Evolutionary conservation across 2,797 vertebrate species (phyloP).

Genomic region (Dicrostonyx torquatus): DNA sequence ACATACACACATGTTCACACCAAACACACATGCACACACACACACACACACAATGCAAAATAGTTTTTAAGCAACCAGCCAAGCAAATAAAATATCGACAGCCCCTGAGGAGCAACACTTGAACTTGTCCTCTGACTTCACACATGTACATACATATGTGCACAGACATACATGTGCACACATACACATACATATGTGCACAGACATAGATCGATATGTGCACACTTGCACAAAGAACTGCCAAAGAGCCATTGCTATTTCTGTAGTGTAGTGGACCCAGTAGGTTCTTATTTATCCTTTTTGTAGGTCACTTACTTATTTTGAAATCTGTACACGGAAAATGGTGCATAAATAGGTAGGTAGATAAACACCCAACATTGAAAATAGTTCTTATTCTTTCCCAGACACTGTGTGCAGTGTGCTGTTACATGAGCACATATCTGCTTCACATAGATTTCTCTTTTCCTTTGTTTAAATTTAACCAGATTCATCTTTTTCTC

Average conservation of each 20-base stretch:
- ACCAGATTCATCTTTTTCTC: slow-evolving; percentile 67
- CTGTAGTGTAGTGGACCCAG: neutral
- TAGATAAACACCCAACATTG: neutral
- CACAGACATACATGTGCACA: neutral
- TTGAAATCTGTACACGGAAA: neutral
- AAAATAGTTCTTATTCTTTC: neutral
- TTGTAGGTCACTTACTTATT: neutral
- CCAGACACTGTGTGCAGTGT: neutral
- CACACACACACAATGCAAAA: neutral
- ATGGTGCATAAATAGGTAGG: rapidly evolving
- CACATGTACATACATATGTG: neutral
- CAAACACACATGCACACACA: neutral
- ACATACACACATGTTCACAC: neutral
- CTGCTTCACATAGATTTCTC: slow-evolving; percentile 16
- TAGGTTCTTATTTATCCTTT: neutral
- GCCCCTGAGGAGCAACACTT: neutral
- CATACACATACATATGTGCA: neutral
- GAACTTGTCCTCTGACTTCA: neutral
- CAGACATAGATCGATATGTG: neutral
- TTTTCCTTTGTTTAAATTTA: slow-evolving; percentile 76
- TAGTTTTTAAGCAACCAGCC: neutral
- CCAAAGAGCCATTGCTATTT: neutral
- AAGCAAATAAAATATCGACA: neutral
- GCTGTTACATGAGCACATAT: neutral
- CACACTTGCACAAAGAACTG: neutral